Conservation (phyloP, 1,140 invertebrate species). For the Drosophila miranda region DNA sequence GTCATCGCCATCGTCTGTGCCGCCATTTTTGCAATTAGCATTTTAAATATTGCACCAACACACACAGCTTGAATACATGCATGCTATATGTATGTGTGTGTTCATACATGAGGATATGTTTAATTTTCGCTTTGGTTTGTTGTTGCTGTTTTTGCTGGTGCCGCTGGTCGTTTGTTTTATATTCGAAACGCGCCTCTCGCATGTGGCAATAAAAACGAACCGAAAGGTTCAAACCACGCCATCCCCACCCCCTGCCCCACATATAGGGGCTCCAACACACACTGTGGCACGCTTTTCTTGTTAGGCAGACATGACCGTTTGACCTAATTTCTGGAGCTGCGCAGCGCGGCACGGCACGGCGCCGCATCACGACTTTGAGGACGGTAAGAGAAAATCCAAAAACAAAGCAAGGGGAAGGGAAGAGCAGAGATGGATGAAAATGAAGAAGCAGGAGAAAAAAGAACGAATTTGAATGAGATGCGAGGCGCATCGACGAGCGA, state of each 20-base stretch:
- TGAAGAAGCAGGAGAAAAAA: constrained; percentile 9
- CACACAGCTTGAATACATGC: constrained; percentile 13
- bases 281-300: constrained; percentile 41
- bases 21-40: constrained; percentile 67
- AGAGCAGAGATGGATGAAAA: constrained; percentile 26
- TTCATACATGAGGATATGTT: constrained; percentile 4
- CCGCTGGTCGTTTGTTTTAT: constrained; percentile 53
- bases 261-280: constrained; percentile 22
- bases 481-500: constrained; percentile 44
- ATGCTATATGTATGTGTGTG: constrained; percentile 9
- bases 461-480: constrained; percentile 66
- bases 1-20: constrained; percentile 13
- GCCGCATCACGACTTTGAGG: constrained; percentile 31
- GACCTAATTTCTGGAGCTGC: constrained; percentile 70
- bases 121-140: constrained; percentile 45
- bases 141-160: constrained; percentile 33
- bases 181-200: constrained; percentile 59
- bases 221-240: constrained; percentile 11
- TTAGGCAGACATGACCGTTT: constrained; percentile 74
- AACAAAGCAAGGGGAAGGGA: not conserved
- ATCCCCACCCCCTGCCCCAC: constrained; percentile 14
- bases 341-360: constrained; percentile 49
- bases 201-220: constrained; percentile 66
- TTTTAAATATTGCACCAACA: constrained; percentile 55
- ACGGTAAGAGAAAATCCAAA: not conserved